Base-by-base conservation (phyloP, 2,113 vertebrate species). In the Lonchura striata region DNA sequence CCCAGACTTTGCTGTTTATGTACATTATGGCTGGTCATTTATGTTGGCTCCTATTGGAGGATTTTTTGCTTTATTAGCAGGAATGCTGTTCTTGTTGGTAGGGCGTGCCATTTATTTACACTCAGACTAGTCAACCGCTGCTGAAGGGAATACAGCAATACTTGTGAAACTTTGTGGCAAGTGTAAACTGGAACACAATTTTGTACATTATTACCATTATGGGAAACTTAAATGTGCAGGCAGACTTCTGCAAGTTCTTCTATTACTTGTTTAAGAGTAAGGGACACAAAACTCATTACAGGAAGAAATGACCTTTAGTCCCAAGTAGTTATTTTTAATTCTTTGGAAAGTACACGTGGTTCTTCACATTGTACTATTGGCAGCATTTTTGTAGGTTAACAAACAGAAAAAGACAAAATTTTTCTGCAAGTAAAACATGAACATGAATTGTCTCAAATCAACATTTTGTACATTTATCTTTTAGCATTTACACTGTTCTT, bases 21-120 rank as follows among this genome's bases (percentile, higher is more conserved):
- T 98, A 61, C 97, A 46, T 68, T 99, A 99, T 4, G 99, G 99
- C 71, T 98, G 99, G 97, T 99, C 99, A 3, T 99, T 99, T 97
- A 99, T 99, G 95, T 95, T 99, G 80, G 99, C 99, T 56, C 98
- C 99, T 9, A 68, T 98, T 20, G 99, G 99, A 64, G 98, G 98
- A 82, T 98, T 99, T 97, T 99, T 99, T 97, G 98, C 98, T 94
- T 85, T 99, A 56, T 96, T 99, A 66, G 97, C 99, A 20, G 99
- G 99, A 68, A 97, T 99, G 81, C 98, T 99, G 13, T 99, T 99
- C 87, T 96, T 99, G 22, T 95, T 99, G 59, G 98, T 99, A 33
- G 99, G 99, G 6, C 98, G 98, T 82, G 96, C 98, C 46, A 97
- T 99, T 96, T 98, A 98, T 86, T 86, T 97, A 47, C 98, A 98